Conservation (phyloP, 1,140 invertebrate genomes). For the Zelostemma sp. region DNA sequence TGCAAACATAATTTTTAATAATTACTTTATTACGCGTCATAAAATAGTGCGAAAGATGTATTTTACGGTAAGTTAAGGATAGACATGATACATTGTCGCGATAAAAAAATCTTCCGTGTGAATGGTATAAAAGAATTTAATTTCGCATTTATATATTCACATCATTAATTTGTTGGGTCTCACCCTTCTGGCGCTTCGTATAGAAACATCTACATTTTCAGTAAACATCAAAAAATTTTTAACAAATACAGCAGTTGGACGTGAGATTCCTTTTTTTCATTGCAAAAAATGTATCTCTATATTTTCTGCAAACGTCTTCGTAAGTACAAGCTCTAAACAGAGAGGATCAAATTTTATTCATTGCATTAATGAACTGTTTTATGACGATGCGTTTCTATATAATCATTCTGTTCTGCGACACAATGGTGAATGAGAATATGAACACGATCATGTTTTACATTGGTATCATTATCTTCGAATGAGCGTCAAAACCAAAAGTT, state of each 20-base stretch:
- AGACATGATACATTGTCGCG: background rate
- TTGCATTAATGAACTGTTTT: slow-evolving; percentile 3
- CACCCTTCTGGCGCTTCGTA: background rate
- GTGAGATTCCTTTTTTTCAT: no score
- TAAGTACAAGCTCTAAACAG: background rate
- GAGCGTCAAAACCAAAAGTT: no score
- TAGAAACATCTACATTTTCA: background rate
- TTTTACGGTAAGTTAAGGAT: background rate
- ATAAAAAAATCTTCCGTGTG: background rate
- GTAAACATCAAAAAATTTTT: background rate
- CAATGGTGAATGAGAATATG: slow-evolving; percentile 1
- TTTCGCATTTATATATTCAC: background rate
- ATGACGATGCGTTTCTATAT: background rate
- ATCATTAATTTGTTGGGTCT: background rate
- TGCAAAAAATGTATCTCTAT: background rate
- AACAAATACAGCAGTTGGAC: no score
- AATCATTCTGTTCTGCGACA: background rate
- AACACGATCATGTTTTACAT: slow-evolving; percentile 3
- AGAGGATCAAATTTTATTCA: background rate
- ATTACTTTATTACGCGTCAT: background rate
- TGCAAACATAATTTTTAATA: background rate
- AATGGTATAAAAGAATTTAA: background rate
- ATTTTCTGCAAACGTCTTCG: background rate
- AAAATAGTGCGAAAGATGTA: background rate
- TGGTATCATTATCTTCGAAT: background rate